Base-by-base conservation (phyloP, 2,113 vertebrate species). In the Pundamilia nyererei region DNA sequence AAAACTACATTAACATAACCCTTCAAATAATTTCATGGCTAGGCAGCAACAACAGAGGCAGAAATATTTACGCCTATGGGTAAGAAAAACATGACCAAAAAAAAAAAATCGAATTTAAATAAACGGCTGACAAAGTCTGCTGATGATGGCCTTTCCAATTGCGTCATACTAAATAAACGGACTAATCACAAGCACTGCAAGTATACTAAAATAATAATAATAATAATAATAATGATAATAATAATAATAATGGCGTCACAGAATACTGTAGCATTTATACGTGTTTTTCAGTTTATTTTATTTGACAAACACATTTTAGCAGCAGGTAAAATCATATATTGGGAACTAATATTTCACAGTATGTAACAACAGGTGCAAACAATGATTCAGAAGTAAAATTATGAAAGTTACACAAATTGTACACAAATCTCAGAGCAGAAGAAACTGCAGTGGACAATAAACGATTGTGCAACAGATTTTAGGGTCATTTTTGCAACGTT, bases 281-380 rank as follows among this genome's bases (percentile, higher is more conserved):
- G 33, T 45, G 53, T 83, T 75, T 88, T 94, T 93, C 40, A 72
- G 51, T 91, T 90, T 21, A 87, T 85, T 86, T 90, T 91, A 91
- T 87, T 60, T 33, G 45, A 89, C 88, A 75, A 95, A 92, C 80
- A 89, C 81, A 94, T 90, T 90, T 89, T 96, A 97, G 96, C 96
- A 96, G 96, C 95, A 95, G 90, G 90, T 93, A 91, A 93, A 93
- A 93, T 87, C 54, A 60, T 90, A 33, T 92, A 89, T 65, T 82
- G 86, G 91, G 85, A 93, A 90, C 83, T 93, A 84, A 92, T 81
- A 91, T 94, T 95, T 96, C 96, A 97, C 96, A 96, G 96, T 96
- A 92, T 92, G 91, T 86, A 93, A 94, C 89, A 85, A 93, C 77
- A 81, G 93, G 89, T 93, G 93, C 93, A 95, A 94, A 93, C 26